These are phyloP conservation scores for Callosobruchus maculatus DNA, from an alignment of 2,888 invertebrate species.

Conservation along the genomic window DNA sequence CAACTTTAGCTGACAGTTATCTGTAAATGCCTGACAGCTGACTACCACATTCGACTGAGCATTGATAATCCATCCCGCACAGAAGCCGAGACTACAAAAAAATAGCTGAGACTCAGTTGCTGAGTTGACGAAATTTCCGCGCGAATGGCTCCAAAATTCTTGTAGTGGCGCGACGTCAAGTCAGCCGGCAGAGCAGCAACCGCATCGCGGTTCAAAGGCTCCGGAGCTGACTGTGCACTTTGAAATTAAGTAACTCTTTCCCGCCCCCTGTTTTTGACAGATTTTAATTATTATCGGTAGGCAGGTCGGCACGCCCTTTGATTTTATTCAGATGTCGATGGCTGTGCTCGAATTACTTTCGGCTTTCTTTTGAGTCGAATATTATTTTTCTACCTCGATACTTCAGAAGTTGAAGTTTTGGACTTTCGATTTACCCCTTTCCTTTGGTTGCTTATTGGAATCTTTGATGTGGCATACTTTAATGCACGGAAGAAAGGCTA, in stretches of 20 bases:
- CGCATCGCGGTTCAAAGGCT: not conserved
- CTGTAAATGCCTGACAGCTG: too few species aligned
- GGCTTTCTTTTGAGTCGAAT: not conserved
- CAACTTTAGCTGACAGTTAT: too few species aligned
- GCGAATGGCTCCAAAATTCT: not conserved
- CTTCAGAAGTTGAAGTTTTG: not conserved
- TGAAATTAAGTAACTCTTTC: not conserved
- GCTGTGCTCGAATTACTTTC: not conserved
- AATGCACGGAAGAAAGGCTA: not conserved
- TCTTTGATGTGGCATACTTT: not conserved
- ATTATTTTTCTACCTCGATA: not conserved
- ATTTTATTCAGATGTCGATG: not conserved
- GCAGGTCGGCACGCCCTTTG: not conserved
- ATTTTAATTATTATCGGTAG: not conserved
- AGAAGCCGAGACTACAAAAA: not conserved
- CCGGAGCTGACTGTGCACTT: not conserved
- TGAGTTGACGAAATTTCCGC: not conserved
- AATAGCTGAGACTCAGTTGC: too few species aligned
- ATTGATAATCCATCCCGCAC: too few species aligned
- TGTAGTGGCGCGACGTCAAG: too few species aligned
- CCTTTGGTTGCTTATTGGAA: not conserved
- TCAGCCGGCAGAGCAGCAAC: too few species aligned
- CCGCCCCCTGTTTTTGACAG: not conserved
- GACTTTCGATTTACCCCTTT: not conserved
- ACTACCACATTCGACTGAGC: too few species aligned